These are phyloP conservation scores for Loripinus fragilis DNA, from an alignment of 2,888 invertebrate species.

Conservation along the genomic window DNA sequence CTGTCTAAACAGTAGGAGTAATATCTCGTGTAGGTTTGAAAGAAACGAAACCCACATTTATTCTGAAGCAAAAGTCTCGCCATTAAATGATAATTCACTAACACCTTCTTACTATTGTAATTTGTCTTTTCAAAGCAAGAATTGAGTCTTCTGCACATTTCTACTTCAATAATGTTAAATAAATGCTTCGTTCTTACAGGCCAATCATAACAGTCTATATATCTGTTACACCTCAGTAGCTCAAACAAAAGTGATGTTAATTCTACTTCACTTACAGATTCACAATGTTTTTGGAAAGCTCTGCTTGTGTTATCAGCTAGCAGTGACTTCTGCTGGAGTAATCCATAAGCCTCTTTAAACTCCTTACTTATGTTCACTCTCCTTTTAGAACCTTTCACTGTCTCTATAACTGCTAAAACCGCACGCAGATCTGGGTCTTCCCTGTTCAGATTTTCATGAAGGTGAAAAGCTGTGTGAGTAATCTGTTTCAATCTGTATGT, in stretches of 20 bases:
- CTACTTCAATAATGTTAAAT: neutral
- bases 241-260: neutral
- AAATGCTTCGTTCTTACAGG: neutral
- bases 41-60: neutral
- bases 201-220: neutral
- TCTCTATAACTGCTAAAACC: too few relatives aligned
- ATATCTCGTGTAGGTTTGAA: neutral
- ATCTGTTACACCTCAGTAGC: neutral
- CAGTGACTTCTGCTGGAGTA: too few relatives aligned
- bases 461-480: too few relatives aligned
- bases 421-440: too few relatives aligned
- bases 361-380: too few relatives aligned
- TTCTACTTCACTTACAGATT: neutral
- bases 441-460: too few relatives aligned
- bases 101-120: too few relatives aligned
- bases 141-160: neutral
- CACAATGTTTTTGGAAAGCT: neutral
- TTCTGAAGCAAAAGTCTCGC: too few relatives aligned
- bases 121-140: neutral
- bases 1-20: neutral
- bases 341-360: too few relatives aligned
- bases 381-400: too few relatives aligned
- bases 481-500: too few relatives aligned
- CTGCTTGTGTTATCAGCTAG: too few relatives aligned
- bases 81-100: neutral